phyloP scores from a whole-genome alignment of 2,797 vertebrate genomes.

The Enteromius viviparus region DNA sequence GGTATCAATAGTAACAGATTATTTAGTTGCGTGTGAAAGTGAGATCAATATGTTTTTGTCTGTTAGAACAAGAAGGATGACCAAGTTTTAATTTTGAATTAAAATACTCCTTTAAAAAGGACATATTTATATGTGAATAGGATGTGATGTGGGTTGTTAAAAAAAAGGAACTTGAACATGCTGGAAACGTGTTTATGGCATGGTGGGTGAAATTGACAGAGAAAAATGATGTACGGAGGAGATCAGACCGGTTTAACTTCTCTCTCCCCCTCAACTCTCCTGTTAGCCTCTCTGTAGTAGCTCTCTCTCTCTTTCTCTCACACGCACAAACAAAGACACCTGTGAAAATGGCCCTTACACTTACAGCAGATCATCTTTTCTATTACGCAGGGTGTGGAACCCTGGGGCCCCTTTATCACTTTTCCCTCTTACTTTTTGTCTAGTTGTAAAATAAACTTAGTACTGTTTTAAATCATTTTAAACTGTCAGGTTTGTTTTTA shows the following conservation, averaged over 20 bases:
- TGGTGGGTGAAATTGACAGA: slow-evolving; percentile 6
- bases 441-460: not conserved
- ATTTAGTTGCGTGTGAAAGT: not conserved
- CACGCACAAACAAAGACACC: slow-evolving; percentile 3
- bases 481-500: not conserved
- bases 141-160: not conserved
- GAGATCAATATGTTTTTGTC: not conserved
- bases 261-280: slow-evolving; percentile 13
- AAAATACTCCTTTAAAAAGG: not conserved
- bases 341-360: slow-evolving; percentile 7
- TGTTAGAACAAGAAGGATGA: not conserved
- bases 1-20: not conserved
- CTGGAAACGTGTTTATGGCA: not conserved
- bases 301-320: slow-evolving; percentile 4
- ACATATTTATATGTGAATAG: not conserved
- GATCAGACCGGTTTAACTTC: slow-evolving; percentile 29
- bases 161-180: not conserved
- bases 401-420: slow-evolving; percentile 26
- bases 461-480: not conserved
- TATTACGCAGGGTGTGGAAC: slow-evolving; percentile 20
- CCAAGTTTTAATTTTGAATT: not conserved
- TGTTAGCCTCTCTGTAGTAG: not conserved
- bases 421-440: slow-evolving; percentile 1
- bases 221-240: slow-evolving; percentile 24
- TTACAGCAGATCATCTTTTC: slow-evolving; percentile 32